Percentiles rank a stretch among this genome's conserved stretches.
phyloP scores from a whole-genome alignment of 1,140 invertebrate genomes.

The Aradophagus sp. region DNA sequence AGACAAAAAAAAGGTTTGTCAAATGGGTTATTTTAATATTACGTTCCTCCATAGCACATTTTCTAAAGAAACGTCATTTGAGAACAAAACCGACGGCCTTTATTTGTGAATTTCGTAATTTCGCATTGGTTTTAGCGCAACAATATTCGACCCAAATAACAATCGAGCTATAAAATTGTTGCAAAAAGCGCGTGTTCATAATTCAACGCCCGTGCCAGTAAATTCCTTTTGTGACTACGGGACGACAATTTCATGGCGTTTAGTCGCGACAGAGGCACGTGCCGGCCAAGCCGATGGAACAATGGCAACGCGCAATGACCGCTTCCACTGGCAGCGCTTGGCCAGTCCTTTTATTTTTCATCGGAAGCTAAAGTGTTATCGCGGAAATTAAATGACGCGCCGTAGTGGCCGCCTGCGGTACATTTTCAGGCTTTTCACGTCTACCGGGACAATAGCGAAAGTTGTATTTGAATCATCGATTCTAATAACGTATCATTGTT shows the following conservation, averaged over 20 bases:
- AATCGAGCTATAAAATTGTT: constrained; percentile 67
- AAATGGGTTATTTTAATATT: too few species aligned
- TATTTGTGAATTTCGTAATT: too few species aligned
- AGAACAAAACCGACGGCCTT: too few species aligned
- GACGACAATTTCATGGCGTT: constrained; percentile 74
- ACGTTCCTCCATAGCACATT: too few species aligned
- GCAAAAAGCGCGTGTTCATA: constrained; percentile 68
- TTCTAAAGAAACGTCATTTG: too few species aligned
- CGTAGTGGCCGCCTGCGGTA: constrained; percentile 25
- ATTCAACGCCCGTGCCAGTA: constrained; percentile 66
- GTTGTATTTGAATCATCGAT: background rate
- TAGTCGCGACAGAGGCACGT: constrained; percentile 62
- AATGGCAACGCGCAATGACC: constrained; percentile 58
- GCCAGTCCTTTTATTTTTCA: constrained; percentile 65
- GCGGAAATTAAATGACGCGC: constrained; percentile 72
- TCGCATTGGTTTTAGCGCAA: constrained; percentile 38
- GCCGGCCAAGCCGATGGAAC: constrained; percentile 61
- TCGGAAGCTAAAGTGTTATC: constrained; percentile 72
- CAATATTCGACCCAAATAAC: constrained; percentile 64
- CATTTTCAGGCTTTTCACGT: constrained; percentile 23
- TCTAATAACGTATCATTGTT: background rate
- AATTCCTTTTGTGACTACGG: constrained; percentile 72
- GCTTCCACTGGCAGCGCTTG: constrained; percentile 31
- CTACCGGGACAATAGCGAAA: constrained; percentile 13
- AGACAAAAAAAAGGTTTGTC: too few species aligned